These are phyloP conservation scores for Lycophotia porphyrea DNA, from an alignment of 2,888 invertebrate genomes.

Conservation along the genomic window DNA sequence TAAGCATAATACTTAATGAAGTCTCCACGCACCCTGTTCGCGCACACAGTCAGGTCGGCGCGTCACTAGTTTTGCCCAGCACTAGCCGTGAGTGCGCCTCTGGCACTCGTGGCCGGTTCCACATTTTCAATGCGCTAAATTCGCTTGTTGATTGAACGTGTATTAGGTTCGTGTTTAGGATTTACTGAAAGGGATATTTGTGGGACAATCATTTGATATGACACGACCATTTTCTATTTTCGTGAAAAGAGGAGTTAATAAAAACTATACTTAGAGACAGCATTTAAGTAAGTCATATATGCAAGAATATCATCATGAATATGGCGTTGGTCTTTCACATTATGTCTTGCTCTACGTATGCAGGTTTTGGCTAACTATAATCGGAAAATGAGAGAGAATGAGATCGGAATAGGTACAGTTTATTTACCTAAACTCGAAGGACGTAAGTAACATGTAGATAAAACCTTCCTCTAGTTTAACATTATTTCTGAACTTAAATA, in stretches of 20 bases:
- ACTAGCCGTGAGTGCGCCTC: constrained; percentile 60
- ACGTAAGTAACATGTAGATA: not conserved
- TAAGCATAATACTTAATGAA: not conserved
- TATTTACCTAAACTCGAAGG: not conserved
- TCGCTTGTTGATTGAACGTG: constrained; percentile 61
- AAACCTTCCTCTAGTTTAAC: not conserved
- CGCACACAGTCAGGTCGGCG: constrained; percentile 70
- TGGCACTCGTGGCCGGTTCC: constrained; percentile 51
- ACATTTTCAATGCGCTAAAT: constrained; percentile 64
- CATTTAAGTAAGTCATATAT: not conserved
- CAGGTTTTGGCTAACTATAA: not conserved
- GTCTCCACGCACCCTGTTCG: constrained; percentile 69
- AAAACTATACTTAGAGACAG: not conserved
- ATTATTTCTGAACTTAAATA: not conserved
- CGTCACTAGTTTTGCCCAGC: constrained; percentile 74
- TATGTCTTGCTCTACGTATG: not conserved
- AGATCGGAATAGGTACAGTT: not conserved
- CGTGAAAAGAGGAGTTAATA: not conserved
- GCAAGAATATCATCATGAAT: not conserved
- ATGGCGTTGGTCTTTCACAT: not conserved
- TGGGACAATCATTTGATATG: not conserved
- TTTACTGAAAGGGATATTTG: constrained; percentile 23
- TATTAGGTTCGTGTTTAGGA: constrained; percentile 46
- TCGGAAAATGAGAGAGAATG: too few species aligned
- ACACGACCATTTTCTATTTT: not conserved